Evolutionary conservation across 2,888 invertebrate genomes (phyloP).

Genomic region (Tetragonula carbonaria): DNA sequence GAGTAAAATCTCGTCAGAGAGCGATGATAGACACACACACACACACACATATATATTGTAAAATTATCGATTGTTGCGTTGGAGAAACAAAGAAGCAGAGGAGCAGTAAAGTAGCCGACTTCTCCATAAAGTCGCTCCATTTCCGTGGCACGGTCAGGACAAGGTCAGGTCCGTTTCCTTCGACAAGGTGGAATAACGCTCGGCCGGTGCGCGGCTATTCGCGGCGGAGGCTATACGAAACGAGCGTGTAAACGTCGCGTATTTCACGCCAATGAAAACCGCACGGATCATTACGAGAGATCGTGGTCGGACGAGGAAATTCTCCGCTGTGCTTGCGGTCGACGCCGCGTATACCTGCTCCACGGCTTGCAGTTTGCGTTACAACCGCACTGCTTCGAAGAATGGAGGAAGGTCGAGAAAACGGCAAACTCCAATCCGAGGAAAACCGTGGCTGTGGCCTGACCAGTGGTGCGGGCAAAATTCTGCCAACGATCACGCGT

Average conservation of each 20-base stretch:
- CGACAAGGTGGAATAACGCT: slow-evolving; percentile 55
- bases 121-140: slow-evolving; percentile 62
- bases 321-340: slow-evolving; percentile 63
- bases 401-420: neutral
- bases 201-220: slow-evolving; percentile 57
- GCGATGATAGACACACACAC: no score
- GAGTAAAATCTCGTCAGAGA: no score
- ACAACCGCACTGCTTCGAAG: slow-evolving; percentile 12
- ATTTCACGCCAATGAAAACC: slow-evolving; percentile 76
- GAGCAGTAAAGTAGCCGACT: slow-evolving; percentile 15
- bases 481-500: neutral
- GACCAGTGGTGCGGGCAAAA: no score
- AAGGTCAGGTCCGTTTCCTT: slow-evolving; percentile 64
- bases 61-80: neutral
- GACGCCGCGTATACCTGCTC: slow-evolving; percentile 32
- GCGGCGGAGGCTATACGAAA: slow-evolving; percentile 55
- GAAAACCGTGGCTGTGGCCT: no score
- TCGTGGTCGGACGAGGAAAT: slow-evolving; percentile 70
- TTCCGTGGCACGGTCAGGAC: slow-evolving; percentile 57
- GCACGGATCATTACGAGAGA: slow-evolving; percentile 73
- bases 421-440: neutral
- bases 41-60: no score
- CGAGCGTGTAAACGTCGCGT: slow-evolving; percentile 73
- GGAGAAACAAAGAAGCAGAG: neutral
- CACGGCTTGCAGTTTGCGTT: slow-evolving; percentile 21